Conservation (phyloP, 2,888 invertebrate species). For the Crematogaster levior region DNA sequence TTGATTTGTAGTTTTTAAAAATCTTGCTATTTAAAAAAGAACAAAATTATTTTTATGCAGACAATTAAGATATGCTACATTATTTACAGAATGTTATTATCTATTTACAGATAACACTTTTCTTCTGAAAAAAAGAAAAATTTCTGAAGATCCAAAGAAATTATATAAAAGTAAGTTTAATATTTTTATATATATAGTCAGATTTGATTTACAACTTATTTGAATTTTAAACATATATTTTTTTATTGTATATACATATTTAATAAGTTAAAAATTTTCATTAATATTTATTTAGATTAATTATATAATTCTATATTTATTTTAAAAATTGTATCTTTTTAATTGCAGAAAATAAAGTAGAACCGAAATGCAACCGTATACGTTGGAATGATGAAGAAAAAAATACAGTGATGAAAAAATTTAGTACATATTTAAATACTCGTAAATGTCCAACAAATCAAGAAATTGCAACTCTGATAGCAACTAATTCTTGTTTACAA, state of each 20-base stretch:
- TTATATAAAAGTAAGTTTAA: too few relatives aligned
- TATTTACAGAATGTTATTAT: too few relatives aligned
- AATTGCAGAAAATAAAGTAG: neutral
- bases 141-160: too few relatives aligned
- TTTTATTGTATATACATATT: neutral
- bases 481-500: conserved; percentile 12
- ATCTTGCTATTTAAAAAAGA: too few relatives aligned
- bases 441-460: neutral
- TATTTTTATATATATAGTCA: too few relatives aligned
- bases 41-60: too few relatives aligned
- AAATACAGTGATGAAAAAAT: neutral
- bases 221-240: neutral
- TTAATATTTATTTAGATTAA: neutral
- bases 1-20: too few relatives aligned
- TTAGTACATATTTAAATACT: neutral
- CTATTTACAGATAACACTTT: too few relatives aligned
- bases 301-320: neutral
- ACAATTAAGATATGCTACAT: too few relatives aligned
- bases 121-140: too few relatives aligned
- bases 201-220: too few relatives aligned
- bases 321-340: neutral
- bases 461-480: conserved; percentile 7
- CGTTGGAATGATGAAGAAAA: conserved; percentile 3
- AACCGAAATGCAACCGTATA: neutral
- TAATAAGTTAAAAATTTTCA: neutral